Base-by-base conservation (phyloP, 2,888 invertebrate species). In the Tupiocoris notatus region DNA sequence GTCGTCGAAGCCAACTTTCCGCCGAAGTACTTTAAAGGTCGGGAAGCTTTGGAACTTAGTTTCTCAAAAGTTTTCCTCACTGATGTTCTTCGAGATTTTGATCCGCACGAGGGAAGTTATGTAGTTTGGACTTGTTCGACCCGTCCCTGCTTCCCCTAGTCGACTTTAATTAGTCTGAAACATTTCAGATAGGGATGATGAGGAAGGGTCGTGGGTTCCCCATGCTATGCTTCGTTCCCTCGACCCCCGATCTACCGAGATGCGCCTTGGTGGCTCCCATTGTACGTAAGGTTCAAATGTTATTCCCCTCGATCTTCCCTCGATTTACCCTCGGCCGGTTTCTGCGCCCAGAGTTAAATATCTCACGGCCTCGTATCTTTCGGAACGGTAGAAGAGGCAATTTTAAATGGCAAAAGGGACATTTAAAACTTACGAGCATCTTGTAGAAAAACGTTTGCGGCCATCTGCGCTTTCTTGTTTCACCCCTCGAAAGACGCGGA, bases 401-500 rank as follows among this genome's bases (percentile, higher is more conserved):
- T 57, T 70, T 70, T 58, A 59, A 70, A 70, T 58, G 61, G 70
- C 39, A 39, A 59, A 70, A 66, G 25, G 61, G 70, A 70, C 70
- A 70, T 70, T 70, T 70, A 70, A 70, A 70, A 70, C 70, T 70
- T 70, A 59, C 70, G 61, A 67, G 56, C 67, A 22, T 57, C 56
- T 39, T 12, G 39, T 39, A n/a, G 59, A 20, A 24, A 70, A 70
- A 58, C 61, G 22, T 70, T 24, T 59, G 61, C 12, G 3, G 12
- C 70, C 70, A 70, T 59, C 70, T 70, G 70, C 70, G 54, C 54
- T 66, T 54, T 39, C 66, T 39, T 54, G 18, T 39, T 56, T 21
- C 57, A 39, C 67, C 56, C 20, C n/a, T 56, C 56, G 20, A 9
- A 9, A 54, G 16, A 7, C 9, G 7, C 54, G 59, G 59, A 59